phyloP scores from a whole-genome alignment of 2,888 invertebrate genomes.

The Thalpophila matura region DNA sequence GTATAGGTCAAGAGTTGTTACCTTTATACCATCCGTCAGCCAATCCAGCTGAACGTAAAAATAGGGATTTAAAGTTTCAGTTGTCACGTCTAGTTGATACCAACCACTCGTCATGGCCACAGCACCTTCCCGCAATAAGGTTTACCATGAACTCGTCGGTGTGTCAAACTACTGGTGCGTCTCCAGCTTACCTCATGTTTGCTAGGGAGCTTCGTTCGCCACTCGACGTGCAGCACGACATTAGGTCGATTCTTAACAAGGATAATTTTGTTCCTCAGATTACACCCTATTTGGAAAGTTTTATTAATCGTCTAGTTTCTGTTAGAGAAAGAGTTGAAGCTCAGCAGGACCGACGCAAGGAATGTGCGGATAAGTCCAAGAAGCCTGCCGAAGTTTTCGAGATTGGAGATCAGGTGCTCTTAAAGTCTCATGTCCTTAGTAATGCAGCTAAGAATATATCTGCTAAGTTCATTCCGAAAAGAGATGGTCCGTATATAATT shows the following conservation, averaged over 20 bases:
- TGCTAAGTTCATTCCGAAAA: background rate
- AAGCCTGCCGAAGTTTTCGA: background rate
- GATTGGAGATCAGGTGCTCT: background rate
- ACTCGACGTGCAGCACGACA: background rate
- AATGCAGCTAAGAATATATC: background rate
- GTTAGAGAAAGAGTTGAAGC: background rate
- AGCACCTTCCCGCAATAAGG: background rate
- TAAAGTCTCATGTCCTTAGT: background rate
- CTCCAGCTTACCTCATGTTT: background rate
- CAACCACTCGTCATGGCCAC: background rate
- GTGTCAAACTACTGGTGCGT: background rate
- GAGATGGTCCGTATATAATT: background rate
- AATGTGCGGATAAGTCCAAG: background rate
- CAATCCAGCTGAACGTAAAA: conserved; percentile 17
- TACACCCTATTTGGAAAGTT: background rate
- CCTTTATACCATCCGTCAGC: conserved; percentile 3
- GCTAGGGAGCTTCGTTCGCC: background rate
- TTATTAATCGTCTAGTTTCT: background rate
- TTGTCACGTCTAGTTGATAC: background rate
- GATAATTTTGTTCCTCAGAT: conserved; percentile 2
- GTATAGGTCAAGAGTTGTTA: background rate
- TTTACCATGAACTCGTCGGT: background rate
- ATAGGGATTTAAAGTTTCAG: background rate
- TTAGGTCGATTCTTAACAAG: background rate
- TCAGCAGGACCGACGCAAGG: background rate